phyloP scores from a whole-genome alignment of 1,140 invertebrate genomes.

The Ostrea denselamellosa region DNA sequence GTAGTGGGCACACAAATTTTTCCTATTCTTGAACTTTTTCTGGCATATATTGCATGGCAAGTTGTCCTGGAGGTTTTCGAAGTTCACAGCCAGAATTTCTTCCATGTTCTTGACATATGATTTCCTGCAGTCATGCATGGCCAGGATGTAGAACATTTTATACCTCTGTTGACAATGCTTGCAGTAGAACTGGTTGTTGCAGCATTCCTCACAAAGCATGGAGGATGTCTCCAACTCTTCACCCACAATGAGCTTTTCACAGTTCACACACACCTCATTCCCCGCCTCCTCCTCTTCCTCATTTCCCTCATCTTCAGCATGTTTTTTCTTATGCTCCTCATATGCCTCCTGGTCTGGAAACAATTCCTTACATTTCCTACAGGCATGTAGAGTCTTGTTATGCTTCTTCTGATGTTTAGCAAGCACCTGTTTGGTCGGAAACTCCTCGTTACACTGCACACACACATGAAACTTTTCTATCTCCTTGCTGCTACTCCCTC shows the following conservation, averaged over 20 bases:
- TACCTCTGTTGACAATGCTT: constrained; percentile 39
- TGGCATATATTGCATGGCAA: constrained; percentile 57
- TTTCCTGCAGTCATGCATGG: constrained; percentile 30
- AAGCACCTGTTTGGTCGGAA: neutral
- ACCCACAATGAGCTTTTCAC: neutral
- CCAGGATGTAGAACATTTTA: neutral
- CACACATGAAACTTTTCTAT: neutral
- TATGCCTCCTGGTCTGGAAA: neutral
- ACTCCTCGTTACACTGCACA: constrained; percentile 1
- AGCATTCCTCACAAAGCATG: constrained; percentile 24
- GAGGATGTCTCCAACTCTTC: neutral
- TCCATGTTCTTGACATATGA: neutral
- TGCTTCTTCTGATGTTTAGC: neutral
- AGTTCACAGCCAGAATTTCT: constrained; percentile 82
- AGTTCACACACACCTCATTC: neutral
- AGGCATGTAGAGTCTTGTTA: neutral
- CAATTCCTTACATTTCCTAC: neutral
- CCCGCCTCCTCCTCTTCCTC: neutral
- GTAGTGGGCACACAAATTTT: constrained; percentile 76
- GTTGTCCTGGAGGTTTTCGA: neutral
- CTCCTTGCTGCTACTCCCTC: neutral
- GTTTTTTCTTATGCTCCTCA: neutral
- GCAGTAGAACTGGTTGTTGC: constrained; percentile 9
- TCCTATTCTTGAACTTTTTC: constrained; percentile 54
- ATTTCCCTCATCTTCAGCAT: neutral